These are phyloP conservation scores for Pristionchus arcanus DNA, from an alignment of 2,888 invertebrate genomes.

Conservation along the genomic window DNA sequence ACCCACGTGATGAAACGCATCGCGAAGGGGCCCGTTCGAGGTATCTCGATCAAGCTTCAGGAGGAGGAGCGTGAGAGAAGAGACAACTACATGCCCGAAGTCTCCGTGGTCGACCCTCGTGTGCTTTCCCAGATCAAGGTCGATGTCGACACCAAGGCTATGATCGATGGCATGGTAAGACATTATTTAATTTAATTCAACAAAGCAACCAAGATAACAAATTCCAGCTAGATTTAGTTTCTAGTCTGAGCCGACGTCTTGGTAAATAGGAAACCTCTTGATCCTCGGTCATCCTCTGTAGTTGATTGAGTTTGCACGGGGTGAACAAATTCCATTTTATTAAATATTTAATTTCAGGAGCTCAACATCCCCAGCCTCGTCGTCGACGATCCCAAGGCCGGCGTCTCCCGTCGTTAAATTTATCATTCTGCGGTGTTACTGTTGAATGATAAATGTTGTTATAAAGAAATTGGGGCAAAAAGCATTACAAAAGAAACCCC, in stretches of 20 bases:
- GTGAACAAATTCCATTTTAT: not conserved
- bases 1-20: constrained; percentile 99
- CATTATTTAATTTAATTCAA: constrained; percentile 81
- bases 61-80: constrained; percentile 99
- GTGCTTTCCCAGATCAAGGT: constrained; percentile 95
- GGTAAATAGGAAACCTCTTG: constrained; percentile 49
- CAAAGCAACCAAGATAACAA: constrained; percentile 46
- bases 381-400: constrained; percentile 66
- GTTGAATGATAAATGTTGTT: constrained; percentile 50
- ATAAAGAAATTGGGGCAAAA: not conserved
- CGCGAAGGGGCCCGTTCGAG: constrained; percentile 96
- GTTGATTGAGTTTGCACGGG: constrained; percentile 55
- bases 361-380: constrained; percentile 70
- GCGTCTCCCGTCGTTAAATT: constrained; percentile 51
- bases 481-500: not conserved
- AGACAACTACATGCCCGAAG: constrained; percentile 92
- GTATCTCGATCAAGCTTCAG: constrained; percentile 96
- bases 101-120: constrained; percentile 88
- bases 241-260: constrained; percentile 51
- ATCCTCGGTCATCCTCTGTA: constrained; percentile 51
- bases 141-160: constrained; percentile 98
- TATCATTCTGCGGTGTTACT: constrained; percentile 46
- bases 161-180: constrained; percentile 95
- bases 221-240: constrained; percentile 51
- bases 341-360: constrained; percentile 64